Conservation (phyloP, 1,140 invertebrate genomes). For the Brachionus rubens region DNA sequence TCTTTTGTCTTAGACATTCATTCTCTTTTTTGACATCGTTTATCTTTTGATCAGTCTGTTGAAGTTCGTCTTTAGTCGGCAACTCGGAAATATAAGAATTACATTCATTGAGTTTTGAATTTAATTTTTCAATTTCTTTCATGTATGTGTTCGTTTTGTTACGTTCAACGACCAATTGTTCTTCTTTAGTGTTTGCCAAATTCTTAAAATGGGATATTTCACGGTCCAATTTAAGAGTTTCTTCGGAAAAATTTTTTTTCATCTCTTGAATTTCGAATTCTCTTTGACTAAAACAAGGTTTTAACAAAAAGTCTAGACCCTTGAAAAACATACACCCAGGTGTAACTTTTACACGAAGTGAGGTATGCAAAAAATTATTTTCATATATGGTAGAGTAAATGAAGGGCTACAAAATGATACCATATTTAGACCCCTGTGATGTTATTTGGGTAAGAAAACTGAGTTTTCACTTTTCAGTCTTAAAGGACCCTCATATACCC, state of each 20-base stretch:
- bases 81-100: constrained; percentile 29
- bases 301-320: too few relatives aligned
- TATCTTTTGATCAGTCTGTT: neutral
- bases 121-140: constrained; percentile 34
- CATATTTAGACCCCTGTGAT: too few relatives aligned
- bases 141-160: neutral
- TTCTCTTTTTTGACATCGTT: neutral
- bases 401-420: too few relatives aligned
- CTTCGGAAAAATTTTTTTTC: neutral
- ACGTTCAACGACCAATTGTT: neutral
- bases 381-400: too few relatives aligned
- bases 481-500: too few relatives aligned
- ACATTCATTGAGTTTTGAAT: constrained; percentile 8
- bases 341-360: too few relatives aligned
- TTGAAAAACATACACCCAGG: too few relatives aligned
- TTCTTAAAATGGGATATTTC: neutral
- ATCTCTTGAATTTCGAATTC: constrained; percentile 36
- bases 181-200: neutral
- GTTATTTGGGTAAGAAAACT: too few relatives aligned
- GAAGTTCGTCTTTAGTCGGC: constrained; percentile 16
- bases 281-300: constrained; percentile 28
- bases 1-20: neutral
- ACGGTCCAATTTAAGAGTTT: neutral
- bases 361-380: too few relatives aligned
- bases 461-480: too few relatives aligned